Evolutionary conservation across 2,797 vertebrate species (phyloP).

Genomic region (Diglossa cyanea): DNA sequence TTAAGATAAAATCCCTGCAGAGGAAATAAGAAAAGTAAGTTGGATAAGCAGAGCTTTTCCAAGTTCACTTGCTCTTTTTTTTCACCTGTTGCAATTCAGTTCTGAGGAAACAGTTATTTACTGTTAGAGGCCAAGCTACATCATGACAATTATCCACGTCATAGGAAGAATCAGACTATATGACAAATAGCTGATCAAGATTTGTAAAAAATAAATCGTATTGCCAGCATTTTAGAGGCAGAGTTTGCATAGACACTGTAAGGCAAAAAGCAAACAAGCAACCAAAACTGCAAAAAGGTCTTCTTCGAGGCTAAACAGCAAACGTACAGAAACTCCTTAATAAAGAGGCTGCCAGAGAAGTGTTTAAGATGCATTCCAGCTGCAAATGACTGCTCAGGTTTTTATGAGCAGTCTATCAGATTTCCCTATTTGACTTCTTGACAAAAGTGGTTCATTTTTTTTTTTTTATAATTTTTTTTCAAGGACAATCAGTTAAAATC

Average conservation of each 20-base stretch:
- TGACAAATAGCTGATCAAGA: neutral
- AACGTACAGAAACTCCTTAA: neutral
- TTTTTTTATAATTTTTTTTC: neutral
- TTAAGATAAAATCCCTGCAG: neutral
- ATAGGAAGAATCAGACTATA: neutral
- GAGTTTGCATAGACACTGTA: neutral
- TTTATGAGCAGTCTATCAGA: neutral
- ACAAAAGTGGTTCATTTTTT: neutral
- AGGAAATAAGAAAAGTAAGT: neutral
- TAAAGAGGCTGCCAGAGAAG: neutral
- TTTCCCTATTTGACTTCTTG: neutral
- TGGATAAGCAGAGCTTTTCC: neutral
- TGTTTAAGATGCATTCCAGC: neutral
- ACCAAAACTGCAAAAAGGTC: neutral
- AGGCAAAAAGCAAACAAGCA: neutral
- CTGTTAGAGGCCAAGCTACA: neutral
- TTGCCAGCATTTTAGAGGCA: neutral
- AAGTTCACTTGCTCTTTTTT: neutral
- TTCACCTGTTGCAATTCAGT: neutral
- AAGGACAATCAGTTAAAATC: neutral
- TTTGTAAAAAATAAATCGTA: neutral
- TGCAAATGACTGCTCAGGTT: neutral
- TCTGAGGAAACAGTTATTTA: neutral
- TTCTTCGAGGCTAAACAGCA: neutral
- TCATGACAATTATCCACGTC: neutral